Evolutionary conservation across 2,888 invertebrate species (phyloP).

Genomic region (Parnassius smintheus): DNA sequence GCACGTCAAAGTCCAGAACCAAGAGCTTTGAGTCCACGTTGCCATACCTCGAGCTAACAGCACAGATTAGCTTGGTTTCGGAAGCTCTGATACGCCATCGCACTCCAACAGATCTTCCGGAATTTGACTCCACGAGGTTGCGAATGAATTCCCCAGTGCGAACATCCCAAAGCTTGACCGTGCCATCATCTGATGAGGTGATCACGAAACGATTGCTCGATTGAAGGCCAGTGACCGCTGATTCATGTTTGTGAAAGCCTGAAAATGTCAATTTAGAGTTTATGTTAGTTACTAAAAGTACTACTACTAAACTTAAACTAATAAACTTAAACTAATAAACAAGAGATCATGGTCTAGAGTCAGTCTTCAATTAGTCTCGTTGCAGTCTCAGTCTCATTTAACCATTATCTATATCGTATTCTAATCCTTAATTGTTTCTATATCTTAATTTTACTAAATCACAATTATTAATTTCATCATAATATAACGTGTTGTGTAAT

Average conservation of each 20-base stretch:
- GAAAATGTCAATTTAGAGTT: conserved; percentile 32
- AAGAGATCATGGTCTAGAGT: too few species aligned
- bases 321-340: too few species aligned
- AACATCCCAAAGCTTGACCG: conserved; percentile 99
- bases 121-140: conserved; percentile 95
- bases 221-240: conserved; percentile 98
- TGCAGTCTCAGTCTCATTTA: too few species aligned
- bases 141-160: conserved; percentile 97
- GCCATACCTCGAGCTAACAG: conserved; percentile 98
- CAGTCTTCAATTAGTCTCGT: too few species aligned
- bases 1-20: conserved; percentile 97
- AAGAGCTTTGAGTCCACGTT: conserved; percentile 99
- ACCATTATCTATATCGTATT: too few species aligned
- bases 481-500: too few species aligned
- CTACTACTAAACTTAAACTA: too few species aligned
- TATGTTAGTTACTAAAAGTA: too few species aligned
- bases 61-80: conserved; percentile 98
- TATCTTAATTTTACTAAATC: too few species aligned
- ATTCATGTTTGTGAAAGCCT: conserved; percentile 98
- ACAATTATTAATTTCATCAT: too few species aligned
- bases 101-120: conserved; percentile 98
- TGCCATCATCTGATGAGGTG: conserved; percentile 99
- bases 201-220: conserved; percentile 98
- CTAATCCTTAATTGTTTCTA: too few species aligned
- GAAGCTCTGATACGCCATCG: conserved; percentile 98